Evolutionary conservation across 2,113 vertebrate species (phyloP), one percentile per base, ranked within the genome.

Genomic region (Indicator maculatus): DNA sequence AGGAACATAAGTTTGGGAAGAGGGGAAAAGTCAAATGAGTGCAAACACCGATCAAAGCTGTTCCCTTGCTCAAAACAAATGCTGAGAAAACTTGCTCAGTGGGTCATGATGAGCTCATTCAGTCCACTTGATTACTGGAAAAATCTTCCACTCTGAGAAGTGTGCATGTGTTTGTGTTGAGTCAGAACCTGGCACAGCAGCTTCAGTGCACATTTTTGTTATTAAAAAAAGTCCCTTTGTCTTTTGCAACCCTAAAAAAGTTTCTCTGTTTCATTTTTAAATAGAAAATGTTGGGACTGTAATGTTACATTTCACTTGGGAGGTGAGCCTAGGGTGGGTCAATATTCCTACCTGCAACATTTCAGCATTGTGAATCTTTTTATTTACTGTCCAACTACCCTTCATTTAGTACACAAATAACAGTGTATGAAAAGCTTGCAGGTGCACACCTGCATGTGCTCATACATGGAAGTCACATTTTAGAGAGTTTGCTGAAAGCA

Each of bases 21-120:
- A 91, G 88, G 55, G 80, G 70, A 96, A 76, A 95, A 93, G 93
- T 95, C 91, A 93, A 91, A 78, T 50, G 76, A 95, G 88, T 95
- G 63, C 90, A 96, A 91, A 81, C 77, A 91, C 50, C 4, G 44
- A 89, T 95, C 64, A 91, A 94, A 95, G 93, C 77, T 33, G 36
- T 83, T 88, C 73, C 83, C 70, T 95, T 93, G 83, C 76, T 93
- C 93, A 95, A 61, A 93, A 84, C 1, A 39, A 94, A 72, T 93
- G 93, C 83, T 95, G 79, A 96, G 93, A 95, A 93, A 93, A 95
- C 90, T 96, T 94, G 92, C 94, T 95, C 94, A 94, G 90, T 96
- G 90, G 94, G 94, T 95, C 88, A 82, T 0, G 95, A 96, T 95
- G 95, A 97, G 83, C 90, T 97, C 93, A 96, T 97, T 95, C 76